phyloP scores from a whole-genome alignment of 2,113 vertebrate species.

The Bungarus multicinctus region DNA sequence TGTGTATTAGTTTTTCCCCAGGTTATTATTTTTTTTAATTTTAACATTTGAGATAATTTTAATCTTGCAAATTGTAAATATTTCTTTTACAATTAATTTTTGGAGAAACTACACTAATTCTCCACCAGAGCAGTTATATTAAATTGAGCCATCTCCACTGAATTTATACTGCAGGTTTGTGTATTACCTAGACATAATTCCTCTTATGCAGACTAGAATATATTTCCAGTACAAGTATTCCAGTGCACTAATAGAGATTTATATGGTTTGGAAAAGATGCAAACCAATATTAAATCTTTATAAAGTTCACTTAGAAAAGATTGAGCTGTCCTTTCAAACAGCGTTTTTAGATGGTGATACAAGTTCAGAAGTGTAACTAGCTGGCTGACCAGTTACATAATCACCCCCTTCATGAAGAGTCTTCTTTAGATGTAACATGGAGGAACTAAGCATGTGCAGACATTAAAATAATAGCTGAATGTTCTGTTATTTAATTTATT shows the following conservation, averaged over 20 bases:
- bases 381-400: not conserved
- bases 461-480: not conserved
- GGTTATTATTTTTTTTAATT: not conserved
- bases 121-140: not conserved
- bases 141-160: not conserved
- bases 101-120: not conserved
- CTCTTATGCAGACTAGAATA: too few species aligned
- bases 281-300: not conserved
- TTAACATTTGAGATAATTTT: not conserved
- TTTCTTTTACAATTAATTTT: not conserved
- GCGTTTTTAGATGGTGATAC: not conserved
- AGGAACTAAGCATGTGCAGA: not conserved
- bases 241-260: not conserved
- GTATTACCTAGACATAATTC: not conserved
- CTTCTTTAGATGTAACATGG: not conserved
- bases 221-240: not conserved
- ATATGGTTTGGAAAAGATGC: not conserved
- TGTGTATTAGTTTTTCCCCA: not conserved
- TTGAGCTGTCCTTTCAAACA: not conserved
- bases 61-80: not conserved
- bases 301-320: not conserved
- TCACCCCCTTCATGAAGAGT: not conserved
- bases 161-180: not conserved
- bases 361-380: not conserved
- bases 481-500: not conserved